Base-by-base conservation (phyloP, 2,797 vertebrate genomes). In the Borostomias antarcticus region DNA sequence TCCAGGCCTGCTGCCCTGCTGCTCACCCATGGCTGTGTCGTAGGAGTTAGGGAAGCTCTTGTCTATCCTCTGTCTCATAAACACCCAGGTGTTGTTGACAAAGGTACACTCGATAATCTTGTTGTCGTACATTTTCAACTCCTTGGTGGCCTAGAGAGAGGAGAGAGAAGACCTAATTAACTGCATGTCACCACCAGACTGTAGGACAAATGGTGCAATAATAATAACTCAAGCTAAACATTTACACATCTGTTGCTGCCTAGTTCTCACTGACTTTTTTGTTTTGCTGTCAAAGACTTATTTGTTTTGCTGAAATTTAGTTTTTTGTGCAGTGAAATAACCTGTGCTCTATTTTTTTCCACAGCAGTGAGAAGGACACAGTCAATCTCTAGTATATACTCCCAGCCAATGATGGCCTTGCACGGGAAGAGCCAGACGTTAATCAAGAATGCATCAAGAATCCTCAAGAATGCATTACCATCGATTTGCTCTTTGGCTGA, bases 51-150 rank as follows among this genome's bases (percentile, higher is more conserved):
- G 97, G 91, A 98, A 99, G 90, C 97, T 99, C 92, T 99, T 99
- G 93, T 99, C 98, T 86, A 95, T 62, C 83, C 97, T 93, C 91
- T 99, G 95, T 83, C 94, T 94, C 97, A 99, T 99, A 87, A 99
- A 98, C 80, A 96, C 95, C 98, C 98, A 99, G 87, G 89, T 94
- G 91, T 97, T 96, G 86, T 93, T 95, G 83, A 93, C 94, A 68
- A 98, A 99, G 78, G 93, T 98, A 90, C 98, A 99, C 89, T 99
- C 98, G 83, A 99, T 98, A 88, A 99, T 99, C 93, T 99, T 99
- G 91, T 96, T 99, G 90, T 99, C 95, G 0, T 98, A 98, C 69
- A 93, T 93, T 76, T 94, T 98, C 86, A 99, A 92, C 45, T 99
- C 97, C 89, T 97, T 98, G 52, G 94, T 94, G 74, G 94, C 95